Evolutionary conservation across 2,888 invertebrate species (phyloP).

Genomic region (Pocota personata): DNA sequence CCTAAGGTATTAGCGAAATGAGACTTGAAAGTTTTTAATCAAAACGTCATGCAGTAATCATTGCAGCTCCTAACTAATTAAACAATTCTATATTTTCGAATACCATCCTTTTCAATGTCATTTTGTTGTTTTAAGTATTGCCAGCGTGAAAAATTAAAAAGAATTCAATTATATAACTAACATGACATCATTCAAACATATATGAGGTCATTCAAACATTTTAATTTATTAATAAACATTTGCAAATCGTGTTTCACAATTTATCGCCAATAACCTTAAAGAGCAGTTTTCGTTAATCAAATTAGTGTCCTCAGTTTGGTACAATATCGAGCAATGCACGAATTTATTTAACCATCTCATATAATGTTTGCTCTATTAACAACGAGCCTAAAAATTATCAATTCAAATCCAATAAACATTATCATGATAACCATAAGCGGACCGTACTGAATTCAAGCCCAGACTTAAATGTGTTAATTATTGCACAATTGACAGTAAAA

Average conservation of each 20-base stretch:
- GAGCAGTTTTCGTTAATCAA: conserved; percentile 12
- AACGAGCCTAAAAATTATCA: neutral
- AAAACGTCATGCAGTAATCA: too few species aligned
- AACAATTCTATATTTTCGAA: too few species aligned
- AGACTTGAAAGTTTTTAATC: too few species aligned
- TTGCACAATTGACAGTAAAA: conserved; percentile 1
- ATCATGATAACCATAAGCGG: neutral
- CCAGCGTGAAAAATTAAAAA: neutral
- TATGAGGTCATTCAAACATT: neutral
- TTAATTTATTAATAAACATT: neutral
- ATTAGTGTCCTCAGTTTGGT: neutral
- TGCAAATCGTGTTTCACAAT: neutral
- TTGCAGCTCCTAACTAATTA: too few species aligned
- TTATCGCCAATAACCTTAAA: neutral
- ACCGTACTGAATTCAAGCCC: neutral
- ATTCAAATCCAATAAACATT: neutral
- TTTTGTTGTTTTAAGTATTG: too few species aligned
- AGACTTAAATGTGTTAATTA: neutral
- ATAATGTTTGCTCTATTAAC: neutral
- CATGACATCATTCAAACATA: neutral
- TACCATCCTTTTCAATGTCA: too few species aligned
- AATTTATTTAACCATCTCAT: neutral
- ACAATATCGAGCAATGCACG: neutral
- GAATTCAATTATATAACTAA: too few species aligned
- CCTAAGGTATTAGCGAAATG: too few species aligned